Conservation (phyloP, 2,888 invertebrate genomes). For the Pristionchus maxplancki region DNA sequence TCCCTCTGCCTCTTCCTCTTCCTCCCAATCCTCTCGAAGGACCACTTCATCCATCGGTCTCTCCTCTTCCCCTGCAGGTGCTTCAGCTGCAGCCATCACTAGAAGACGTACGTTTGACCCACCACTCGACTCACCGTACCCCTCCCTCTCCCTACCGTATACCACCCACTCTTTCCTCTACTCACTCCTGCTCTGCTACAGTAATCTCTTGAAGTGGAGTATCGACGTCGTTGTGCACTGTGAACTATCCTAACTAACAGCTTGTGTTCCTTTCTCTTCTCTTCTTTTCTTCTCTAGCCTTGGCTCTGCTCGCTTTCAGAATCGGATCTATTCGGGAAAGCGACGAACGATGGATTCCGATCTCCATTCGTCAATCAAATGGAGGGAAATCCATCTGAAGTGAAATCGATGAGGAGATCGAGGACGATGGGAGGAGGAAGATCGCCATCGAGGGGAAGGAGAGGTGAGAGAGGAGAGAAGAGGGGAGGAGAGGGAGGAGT, state of each 20-base stretch:
- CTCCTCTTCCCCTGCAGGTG: constrained; percentile 48
- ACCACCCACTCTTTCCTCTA: background rate
- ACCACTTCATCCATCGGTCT: constrained; percentile 33
- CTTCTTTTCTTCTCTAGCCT: constrained; percentile 5
- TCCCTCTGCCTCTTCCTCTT: constrained; percentile 36
- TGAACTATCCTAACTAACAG: background rate
- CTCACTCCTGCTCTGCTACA: constrained; percentile 3
- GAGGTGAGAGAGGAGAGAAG: background rate
- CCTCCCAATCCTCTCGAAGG: background rate
- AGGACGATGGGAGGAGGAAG: constrained; percentile 9
- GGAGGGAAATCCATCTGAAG: constrained; percentile 12
- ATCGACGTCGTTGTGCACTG: background rate
- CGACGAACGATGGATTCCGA: background rate
- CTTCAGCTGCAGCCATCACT: constrained; percentile 54
- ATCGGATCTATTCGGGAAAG: constrained; percentile 37
- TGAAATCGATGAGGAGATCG: constrained; percentile 11
- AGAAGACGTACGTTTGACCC: constrained; percentile 59
- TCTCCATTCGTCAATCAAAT: constrained; percentile 43
- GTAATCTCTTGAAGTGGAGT: background rate
- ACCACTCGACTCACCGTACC: background rate
- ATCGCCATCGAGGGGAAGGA: background rate
- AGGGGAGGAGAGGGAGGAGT: background rate
- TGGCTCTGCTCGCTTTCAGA: constrained; percentile 35
- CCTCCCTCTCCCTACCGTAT: background rate
- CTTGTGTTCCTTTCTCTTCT: constrained; percentile 25